These are phyloP conservation scores for Acanthosepion lycidas DNA, from an alignment of 2,888 invertebrate genomes.

Conservation along the genomic window DNA sequence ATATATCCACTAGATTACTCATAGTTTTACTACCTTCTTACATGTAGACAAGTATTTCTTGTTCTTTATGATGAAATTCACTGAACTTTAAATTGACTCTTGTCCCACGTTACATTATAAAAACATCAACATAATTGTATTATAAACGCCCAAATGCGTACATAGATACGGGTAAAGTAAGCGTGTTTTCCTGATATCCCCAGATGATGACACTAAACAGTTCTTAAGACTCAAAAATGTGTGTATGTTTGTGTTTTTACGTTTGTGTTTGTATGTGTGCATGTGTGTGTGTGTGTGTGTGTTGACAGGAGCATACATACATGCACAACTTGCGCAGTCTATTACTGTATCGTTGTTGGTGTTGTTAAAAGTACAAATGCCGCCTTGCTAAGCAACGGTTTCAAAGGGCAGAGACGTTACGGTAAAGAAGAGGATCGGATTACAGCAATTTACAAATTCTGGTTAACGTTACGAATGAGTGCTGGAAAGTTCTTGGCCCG, in stretches of 20 bases:
- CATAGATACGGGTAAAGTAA: background rate
- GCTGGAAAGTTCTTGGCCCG: too few relatives aligned
- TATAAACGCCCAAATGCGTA: background rate
- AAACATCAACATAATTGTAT: background rate
- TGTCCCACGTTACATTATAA: background rate
- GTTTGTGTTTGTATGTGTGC: background rate
- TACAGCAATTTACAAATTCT: too few relatives aligned
- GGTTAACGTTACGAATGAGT: too few relatives aligned
- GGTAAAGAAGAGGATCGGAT: too few relatives aligned
- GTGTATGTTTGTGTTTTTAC: background rate
- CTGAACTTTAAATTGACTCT: background rate
- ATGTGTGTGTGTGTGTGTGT: background rate
- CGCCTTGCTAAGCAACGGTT: too few relatives aligned
- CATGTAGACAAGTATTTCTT: background rate
- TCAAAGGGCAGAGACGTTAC: too few relatives aligned
- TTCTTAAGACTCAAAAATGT: background rate
- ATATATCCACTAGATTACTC: background rate
- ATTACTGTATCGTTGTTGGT: too few relatives aligned
- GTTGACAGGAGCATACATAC: background rate
- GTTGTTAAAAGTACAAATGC: too few relatives aligned
- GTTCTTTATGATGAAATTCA: background rate
- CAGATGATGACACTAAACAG: background rate
- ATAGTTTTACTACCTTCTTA: background rate
- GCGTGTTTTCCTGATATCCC: background rate
- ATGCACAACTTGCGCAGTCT: too few relatives aligned